phyloP scores from a whole-genome alignment of 2,797 vertebrate genomes.

The Micropoecilia bifurca region DNA sequence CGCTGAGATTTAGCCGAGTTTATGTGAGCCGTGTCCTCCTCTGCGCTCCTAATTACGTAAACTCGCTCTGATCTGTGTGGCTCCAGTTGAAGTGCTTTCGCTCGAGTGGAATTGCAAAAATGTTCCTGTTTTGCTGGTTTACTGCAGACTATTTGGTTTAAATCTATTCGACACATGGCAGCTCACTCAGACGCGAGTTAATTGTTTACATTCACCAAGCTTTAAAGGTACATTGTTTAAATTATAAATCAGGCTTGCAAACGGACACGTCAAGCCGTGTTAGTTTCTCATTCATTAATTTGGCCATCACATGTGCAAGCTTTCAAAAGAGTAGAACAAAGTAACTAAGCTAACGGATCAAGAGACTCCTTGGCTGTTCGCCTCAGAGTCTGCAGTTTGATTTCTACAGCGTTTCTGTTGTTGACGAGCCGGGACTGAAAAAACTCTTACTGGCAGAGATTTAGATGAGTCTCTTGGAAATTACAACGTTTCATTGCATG shows the following conservation, averaged over 20 bases:
- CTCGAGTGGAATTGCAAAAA: conserved; percentile 18
- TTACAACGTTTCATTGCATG: background rate
- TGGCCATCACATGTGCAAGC: background rate
- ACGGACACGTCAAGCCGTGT: conserved; percentile 5
- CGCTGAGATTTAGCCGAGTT: background rate
- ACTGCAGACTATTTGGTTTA: conserved; percentile 8
- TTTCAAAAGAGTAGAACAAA: background rate
- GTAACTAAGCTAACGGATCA: background rate
- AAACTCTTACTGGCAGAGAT: background rate
- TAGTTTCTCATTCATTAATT: conserved; percentile 1
- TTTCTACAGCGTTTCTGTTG: background rate
- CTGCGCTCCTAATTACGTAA: background rate
- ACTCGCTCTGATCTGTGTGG: background rate
- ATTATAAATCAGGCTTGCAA: conserved; percentile 50
- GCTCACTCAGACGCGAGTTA: conserved; percentile 35
- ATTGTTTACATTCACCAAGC: conserved; percentile 53
- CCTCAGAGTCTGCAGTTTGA: background rate
- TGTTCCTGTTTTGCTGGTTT: conserved; percentile 5
- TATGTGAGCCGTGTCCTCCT: background rate
- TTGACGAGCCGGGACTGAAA: background rate
- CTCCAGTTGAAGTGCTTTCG: background rate
- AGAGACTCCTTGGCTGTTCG: background rate
- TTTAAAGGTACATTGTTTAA: conserved; percentile 4
- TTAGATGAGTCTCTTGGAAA: background rate
- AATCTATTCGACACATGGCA: conserved; percentile 11